Conservation (phyloP, 2,888 invertebrate genomes). For the Dicyrtoma fusca region DNA sequence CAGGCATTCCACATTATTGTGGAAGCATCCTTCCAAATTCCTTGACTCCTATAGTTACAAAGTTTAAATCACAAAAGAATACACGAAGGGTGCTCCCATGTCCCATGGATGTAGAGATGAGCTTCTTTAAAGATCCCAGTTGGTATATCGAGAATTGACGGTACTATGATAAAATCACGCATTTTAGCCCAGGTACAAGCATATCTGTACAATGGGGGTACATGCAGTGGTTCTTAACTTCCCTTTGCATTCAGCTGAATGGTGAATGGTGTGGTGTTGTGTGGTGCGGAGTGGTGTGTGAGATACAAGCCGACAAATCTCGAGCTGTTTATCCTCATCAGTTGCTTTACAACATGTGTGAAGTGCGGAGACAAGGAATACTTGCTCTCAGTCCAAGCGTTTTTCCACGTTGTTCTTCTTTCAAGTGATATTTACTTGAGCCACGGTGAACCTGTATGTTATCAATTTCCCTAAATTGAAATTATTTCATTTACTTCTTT, state of each 20-base stretch:
- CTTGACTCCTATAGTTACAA: too few relatives aligned
- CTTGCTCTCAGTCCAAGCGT: background rate
- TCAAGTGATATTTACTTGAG: too few relatives aligned
- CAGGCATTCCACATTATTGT: constrained; percentile 15
- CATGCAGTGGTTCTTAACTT: constrained; percentile 7
- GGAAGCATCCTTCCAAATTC: background rate
- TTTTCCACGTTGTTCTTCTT: constrained; percentile 14
- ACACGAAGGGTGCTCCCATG: constrained; percentile 11
- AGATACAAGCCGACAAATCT: background rate
- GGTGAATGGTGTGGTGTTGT: background rate
- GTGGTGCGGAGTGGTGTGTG: background rate
- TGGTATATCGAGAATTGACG: constrained; percentile 1
- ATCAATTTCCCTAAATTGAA: too few relatives aligned
- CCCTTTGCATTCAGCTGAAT: background rate
- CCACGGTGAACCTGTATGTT: too few relatives aligned
- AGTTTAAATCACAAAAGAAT: constrained; percentile 11
- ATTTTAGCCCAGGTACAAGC: background rate
- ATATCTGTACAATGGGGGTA: background rate
- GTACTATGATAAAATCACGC: background rate
- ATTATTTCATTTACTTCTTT: too few relatives aligned
- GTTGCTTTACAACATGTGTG: constrained; percentile 23
- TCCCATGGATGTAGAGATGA: too few relatives aligned
- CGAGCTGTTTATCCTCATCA: constrained; percentile 15
- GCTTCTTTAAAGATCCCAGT: too few relatives aligned
- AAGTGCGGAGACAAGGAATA: constrained; percentile 15